Percentiles rank a stretch among this genome's conserved stretches.
Conservation (phyloP, 53 echinoderm and acorn worm species). For the Paracentrotus lividus region DNA sequence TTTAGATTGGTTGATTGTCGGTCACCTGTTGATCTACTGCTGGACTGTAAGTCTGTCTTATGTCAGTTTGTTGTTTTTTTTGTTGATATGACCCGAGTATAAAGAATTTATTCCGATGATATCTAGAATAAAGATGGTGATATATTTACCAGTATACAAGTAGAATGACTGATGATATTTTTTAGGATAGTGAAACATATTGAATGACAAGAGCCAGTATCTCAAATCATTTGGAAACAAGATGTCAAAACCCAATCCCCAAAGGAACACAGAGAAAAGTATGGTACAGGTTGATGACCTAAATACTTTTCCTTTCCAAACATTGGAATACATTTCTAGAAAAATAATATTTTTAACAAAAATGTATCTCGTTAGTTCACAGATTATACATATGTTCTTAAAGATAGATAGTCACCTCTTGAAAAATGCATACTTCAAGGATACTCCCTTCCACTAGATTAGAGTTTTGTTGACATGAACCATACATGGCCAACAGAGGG, state of each 20-base stretch:
- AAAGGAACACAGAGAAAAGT: background rate
- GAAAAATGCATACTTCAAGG: background rate
- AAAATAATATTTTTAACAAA: background rate
- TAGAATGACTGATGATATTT: slow-evolving; percentile 8
- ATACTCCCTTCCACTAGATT: background rate
- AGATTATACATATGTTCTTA: background rate
- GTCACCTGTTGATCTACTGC: too few species aligned
- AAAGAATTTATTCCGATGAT: too few species aligned
- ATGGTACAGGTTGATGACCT: background rate
- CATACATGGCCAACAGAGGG: background rate
- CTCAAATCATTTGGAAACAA: slow-evolving; percentile 25
- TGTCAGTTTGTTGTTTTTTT: too few species aligned
- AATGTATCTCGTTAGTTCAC: background rate
- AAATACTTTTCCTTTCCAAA: background rate
- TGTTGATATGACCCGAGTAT: too few species aligned
- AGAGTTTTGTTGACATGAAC: background rate
- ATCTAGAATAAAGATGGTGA: background rate
- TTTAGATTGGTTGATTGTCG: too few species aligned
- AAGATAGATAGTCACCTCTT: background rate
- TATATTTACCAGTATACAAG: background rate
- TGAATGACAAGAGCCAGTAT: background rate
- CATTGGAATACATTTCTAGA: background rate
- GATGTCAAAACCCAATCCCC: background rate
- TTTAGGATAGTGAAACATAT: background rate
- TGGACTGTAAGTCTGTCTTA: too few species aligned